Evolutionary conservation across 2,113 vertebrate genomes (phyloP).

Genomic region (Archilochus colubris): DNA sequence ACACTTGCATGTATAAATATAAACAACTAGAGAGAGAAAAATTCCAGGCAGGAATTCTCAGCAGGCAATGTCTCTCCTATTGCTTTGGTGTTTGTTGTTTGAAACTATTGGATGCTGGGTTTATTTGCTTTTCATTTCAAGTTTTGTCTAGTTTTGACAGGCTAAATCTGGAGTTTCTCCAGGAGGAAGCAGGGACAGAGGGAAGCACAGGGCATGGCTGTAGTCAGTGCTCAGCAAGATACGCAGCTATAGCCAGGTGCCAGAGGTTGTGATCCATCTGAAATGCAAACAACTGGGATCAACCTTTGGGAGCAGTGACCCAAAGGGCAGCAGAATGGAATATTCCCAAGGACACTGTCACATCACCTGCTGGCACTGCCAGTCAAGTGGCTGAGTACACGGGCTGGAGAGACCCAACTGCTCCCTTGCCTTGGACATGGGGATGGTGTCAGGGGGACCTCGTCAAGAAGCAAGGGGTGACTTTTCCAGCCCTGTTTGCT

Average conservation of each 20-base stretch:
- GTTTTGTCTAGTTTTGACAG: neutral
- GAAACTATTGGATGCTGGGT: neutral
- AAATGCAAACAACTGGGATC: neutral
- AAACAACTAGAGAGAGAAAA: neutral
- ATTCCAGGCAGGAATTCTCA: neutral
- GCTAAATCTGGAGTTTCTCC: neutral
- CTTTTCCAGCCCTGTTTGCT: neutral
- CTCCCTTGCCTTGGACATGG: neutral
- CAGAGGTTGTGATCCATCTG: neutral
- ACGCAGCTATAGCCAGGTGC: neutral
- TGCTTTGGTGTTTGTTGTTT: constrained; percentile 2
- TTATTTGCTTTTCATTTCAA: constrained; percentile 13
- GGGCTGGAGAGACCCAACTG: neutral
- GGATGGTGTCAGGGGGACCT: neutral
- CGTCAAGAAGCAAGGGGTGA: rapidly evolving
- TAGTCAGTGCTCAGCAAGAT: neutral
- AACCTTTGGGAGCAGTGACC: neutral
- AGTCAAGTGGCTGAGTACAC: neutral
- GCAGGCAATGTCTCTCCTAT: neutral
- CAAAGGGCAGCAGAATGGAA: neutral
- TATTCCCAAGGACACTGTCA: neutral
- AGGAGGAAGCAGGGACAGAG: neutral
- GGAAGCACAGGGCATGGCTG: neutral
- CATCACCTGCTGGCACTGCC: neutral
- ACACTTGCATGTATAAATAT: neutral